Conservation (phyloP, 2,113 vertebrate species). For the Climacteris rufus region DNA sequence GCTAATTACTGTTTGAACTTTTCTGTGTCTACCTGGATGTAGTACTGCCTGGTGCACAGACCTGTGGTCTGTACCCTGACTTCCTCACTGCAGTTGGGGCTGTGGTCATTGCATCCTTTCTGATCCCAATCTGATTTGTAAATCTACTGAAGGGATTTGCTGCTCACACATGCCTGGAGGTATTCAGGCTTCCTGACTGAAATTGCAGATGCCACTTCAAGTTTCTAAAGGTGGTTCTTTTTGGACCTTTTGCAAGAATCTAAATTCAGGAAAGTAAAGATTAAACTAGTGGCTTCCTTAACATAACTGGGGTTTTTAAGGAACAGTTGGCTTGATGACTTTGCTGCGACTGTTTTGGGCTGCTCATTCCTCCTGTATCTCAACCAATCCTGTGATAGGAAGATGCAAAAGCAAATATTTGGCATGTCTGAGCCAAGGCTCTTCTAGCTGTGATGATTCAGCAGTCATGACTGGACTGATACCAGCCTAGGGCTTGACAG, state of each 20-base stretch:
- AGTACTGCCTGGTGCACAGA: background rate
- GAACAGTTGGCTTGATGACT: background rate
- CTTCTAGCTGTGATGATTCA: conserved; percentile 8
- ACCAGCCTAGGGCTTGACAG: background rate
- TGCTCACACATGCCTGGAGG: background rate
- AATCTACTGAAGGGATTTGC: background rate
- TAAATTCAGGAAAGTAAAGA: background rate
- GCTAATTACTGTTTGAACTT: background rate
- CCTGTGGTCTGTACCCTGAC: background rate
- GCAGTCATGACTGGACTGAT: background rate
- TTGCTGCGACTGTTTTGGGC: background rate
- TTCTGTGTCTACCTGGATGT: background rate
- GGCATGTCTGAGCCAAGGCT: background rate
- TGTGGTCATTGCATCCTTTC: background rate
- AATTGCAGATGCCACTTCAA: background rate
- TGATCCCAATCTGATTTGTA: background rate
- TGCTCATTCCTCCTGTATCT: background rate
- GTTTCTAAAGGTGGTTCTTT: background rate
- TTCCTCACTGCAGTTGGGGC: background rate
- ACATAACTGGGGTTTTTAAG: background rate
- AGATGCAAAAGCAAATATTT: conserved; percentile 33
- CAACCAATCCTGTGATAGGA: background rate
- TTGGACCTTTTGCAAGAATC: background rate
- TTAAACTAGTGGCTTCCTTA: background rate
- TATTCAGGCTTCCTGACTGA: background rate